Conservation (phyloP, 2,888 invertebrate species). For the Xanthia togata region DNA sequence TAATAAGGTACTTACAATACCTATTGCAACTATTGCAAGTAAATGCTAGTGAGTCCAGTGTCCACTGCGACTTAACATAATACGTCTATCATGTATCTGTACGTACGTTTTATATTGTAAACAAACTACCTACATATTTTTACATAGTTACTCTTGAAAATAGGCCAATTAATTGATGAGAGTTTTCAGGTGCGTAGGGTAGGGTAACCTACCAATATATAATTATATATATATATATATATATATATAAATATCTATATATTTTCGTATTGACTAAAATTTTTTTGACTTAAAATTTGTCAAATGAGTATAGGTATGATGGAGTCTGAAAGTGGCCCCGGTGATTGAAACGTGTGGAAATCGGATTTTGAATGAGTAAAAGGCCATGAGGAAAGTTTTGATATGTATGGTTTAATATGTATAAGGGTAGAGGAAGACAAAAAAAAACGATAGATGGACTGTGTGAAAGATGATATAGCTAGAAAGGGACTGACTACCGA, state of each 20-base stretch:
- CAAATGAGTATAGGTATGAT: background rate
- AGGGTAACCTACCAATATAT: background rate
- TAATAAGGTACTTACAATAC: background rate
- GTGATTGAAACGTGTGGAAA: background rate
- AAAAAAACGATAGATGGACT: background rate
- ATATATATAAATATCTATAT: no score
- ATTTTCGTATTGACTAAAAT: background rate
- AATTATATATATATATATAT: no score
- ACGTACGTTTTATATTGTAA: background rate
- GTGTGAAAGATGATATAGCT: background rate
- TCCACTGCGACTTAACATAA: background rate
- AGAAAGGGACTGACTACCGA: background rate
- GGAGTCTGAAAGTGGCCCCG: background rate
- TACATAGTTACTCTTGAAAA: background rate
- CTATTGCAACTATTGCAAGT: conserved; percentile 13
- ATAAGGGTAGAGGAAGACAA: background rate
- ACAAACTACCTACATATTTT: background rate
- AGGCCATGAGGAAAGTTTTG: background rate
- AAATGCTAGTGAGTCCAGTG: background rate
- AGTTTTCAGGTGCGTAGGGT: background rate
- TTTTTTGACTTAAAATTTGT: no score
- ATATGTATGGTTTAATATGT: no score
- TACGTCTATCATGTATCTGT: background rate
- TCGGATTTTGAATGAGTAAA: background rate
- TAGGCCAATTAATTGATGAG: background rate